A percentile compares a stretch with the other conserved stretches of the same genome.
These are phyloP conservation scores for silkworm (Bombyx mori) DNA, from an alignment of 1,140 invertebrate genomes.

Conservation along the genomic window ASM3026992v2 NC_085122.1:6053001-6053500, in stretches of 20 bases:
- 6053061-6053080: too few relatives aligned
- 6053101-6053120: too few relatives aligned
- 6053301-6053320: conserved; percentile 36
- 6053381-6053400: conserved; percentile 54
- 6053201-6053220: conserved; percentile 27
- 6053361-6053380: conserved; percentile 56
- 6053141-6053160: too few relatives aligned
- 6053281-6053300: conserved; percentile 22
- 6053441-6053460: not conserved
- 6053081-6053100: too few relatives aligned
- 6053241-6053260: conserved; percentile 9
- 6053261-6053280: conserved; percentile 15
- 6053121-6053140: too few relatives aligned
- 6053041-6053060: too few relatives aligned
- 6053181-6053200: conserved; percentile 13
- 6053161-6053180: too few relatives aligned
- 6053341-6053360: conserved; percentile 36
- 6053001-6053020: too few relatives aligned
- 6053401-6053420: conserved; percentile 29
- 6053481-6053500: conserved; percentile 46
- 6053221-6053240: too few relatives aligned
- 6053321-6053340: conserved; percentile 50
- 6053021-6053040: too few relatives aligned
- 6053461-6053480: conserved; percentile 19
- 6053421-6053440: conserved; percentile 32